These are phyloP conservation scores for Spicauda simplicius DNA, from an alignment of 2,888 invertebrate genomes.

Conservation along the genomic window DNA sequence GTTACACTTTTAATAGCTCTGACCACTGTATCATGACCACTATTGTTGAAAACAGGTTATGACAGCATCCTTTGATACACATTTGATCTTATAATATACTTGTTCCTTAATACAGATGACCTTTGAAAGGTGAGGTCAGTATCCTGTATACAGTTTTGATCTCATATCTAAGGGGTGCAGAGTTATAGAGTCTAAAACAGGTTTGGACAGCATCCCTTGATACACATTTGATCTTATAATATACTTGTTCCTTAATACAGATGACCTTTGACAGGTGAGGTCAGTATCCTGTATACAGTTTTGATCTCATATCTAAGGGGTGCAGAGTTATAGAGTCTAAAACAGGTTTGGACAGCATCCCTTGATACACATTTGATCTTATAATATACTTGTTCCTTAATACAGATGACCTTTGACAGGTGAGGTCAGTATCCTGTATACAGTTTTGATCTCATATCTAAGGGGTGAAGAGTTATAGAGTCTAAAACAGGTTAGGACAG, in stretches of 20 bases:
- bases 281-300: background rate
- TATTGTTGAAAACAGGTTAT: conserved; percentile 39
- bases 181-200: conserved; percentile 38
- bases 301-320: background rate
- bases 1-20: conserved; percentile 59
- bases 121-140: conserved; percentile 11
- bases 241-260: background rate
- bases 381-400: background rate
- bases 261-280: conserved; percentile 2
- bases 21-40: conserved; percentile 33
- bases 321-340: background rate
- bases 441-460: no score
- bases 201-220: conserved; percentile 25
- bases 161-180: conserved; percentile 9
- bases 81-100: conserved; percentile 57
- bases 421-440: no score
- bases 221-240: background rate
- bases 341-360: background rate
- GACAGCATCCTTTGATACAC: conserved; percentile 54
- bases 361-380: background rate
- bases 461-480: no score
- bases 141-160: background rate
- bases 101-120: conserved; percentile 22
- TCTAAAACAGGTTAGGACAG: no score
- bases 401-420: background rate